Evolutionary conservation across 2,888 invertebrate genomes (phyloP), one percentile per base, ranked within the genome.

Genomic region (Idaea dimidiata): DNA sequence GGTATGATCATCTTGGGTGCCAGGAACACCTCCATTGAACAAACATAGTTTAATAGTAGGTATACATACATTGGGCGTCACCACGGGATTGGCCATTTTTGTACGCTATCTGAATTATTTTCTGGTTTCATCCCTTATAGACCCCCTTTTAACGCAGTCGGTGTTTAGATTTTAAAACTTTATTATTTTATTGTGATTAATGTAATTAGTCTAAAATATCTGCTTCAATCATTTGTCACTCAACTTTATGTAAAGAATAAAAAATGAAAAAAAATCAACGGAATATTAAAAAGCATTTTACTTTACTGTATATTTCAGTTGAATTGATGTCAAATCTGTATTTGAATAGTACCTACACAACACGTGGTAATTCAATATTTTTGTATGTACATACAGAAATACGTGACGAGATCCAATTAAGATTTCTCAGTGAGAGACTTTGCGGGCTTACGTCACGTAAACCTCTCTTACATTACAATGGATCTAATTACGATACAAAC

Each of bases 401-500:
- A 65, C 54, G 58, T 61, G 57, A 59, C 62, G 54, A 62, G 61
- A 62, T 65, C 59, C 62, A 66, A 65, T 68, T 70, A 66, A 70
- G 68, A 68, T 68, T 62, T 62, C 63, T 57, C 58, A 17, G 57
- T 58, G 43, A 43, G 10, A 43, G 43, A 43, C 65, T 70, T 63
- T 58, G 31, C 17, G 8, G 33, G 58, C 31, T 59, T 17, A 55
- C 60, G 24, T 24, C 24, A 60, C 62, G 63, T 66, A 59, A 59
- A 62, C 60, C 62, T 16, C 60, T 57, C 61, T 66, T 16, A 14
- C 18, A 16, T 8, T 65, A 61, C 59, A 63, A 59, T 58, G 59
- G 54, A 64, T 64, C 64, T 71, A 69, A 71, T 71, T 68, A 68
- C 68, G 62, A 60, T 61, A 62, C 62, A 57, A 62, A 65, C 62